A percentile compares a stretch with the other conserved stretches of the same genome.
Evolutionary conservation across 2,113 vertebrate species (phyloP).

Genomic region (Pteronura brasiliensis): DNA sequence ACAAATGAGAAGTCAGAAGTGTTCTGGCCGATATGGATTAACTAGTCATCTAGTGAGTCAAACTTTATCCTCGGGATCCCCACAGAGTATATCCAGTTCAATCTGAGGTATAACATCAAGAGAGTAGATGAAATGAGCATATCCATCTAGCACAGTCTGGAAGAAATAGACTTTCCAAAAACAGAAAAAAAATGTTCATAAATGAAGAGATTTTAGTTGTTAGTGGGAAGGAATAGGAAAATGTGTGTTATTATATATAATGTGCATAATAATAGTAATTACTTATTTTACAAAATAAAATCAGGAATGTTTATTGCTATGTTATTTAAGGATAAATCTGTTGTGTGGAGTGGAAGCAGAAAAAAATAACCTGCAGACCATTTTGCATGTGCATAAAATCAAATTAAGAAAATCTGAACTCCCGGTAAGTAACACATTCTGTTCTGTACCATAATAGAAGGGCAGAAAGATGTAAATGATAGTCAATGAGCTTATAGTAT

Average conservation of each 20-base stretch:
- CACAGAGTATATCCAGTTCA: neutral
- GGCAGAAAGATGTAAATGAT: neutral
- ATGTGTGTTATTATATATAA: neutral
- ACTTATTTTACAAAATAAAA: slow-evolving; percentile 13
- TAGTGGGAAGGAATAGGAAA: neutral
- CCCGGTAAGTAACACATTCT: neutral
- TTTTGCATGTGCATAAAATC: neutral
- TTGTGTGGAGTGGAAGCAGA: neutral
- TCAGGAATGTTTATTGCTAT: neutral
- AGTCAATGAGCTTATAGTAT: neutral
- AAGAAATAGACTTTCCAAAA: slow-evolving; percentile 30
- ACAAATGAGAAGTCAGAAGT: slow-evolving; percentile 51
- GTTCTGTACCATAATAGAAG: neutral
- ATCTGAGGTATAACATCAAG: neutral
- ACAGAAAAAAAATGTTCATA: neutral
- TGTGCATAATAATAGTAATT: neutral
- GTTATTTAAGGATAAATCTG: neutral
- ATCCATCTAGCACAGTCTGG: neutral
- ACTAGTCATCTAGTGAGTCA: neutral
- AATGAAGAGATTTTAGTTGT: neutral
- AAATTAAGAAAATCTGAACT: neutral
- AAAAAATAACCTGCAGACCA: neutral
- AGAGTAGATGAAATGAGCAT: neutral
- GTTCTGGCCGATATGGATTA: slow-evolving; percentile 12
- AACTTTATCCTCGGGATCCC: slow-evolving; percentile 1